Evolutionary conservation across 2,113 vertebrate genomes (phyloP).

Genomic region (Antennarius striatus): DNA sequence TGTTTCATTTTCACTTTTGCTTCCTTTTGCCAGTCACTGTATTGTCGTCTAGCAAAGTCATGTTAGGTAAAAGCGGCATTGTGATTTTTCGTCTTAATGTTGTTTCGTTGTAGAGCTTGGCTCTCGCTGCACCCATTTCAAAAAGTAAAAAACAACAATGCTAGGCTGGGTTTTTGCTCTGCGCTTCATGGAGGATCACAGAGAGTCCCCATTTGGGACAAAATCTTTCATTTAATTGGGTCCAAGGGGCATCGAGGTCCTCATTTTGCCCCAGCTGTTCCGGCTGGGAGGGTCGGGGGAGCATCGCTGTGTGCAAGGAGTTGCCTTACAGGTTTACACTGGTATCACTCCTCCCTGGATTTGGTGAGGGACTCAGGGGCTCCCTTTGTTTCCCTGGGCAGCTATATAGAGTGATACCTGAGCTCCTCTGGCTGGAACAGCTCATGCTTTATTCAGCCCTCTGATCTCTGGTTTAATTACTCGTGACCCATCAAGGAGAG

Average conservation of each 20-base stretch:
- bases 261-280: constrained; percentile 33
- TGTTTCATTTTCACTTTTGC: too few relatives aligned
- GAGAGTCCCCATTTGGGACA: constrained; percentile 40
- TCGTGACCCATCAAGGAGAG: constrained; percentile 43
- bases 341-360: constrained; percentile 29
- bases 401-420: constrained; percentile 58
- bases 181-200: constrained; percentile 19
- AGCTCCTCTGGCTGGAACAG: constrained; percentile 50
- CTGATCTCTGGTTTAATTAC: constrained; percentile 74
- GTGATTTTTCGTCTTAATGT: background rate
- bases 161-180: background rate
- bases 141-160: constrained; percentile 1
- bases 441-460: constrained; percentile 75
- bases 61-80: too few relatives aligned
- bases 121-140: background rate
- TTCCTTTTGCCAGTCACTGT: too few relatives aligned
- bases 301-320: constrained; percentile 40
- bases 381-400: constrained; percentile 59
- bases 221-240: constrained; percentile 59
- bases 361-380: constrained; percentile 46
- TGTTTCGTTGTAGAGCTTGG: constrained; percentile 9
- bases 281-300: constrained; percentile 4
- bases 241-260: constrained; percentile 58
- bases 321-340: constrained; percentile 57
- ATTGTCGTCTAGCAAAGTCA: too few relatives aligned